Conservation (phyloP, 2,113 vertebrate genomes). For the Mesoclemmys tuberculata region DNA sequence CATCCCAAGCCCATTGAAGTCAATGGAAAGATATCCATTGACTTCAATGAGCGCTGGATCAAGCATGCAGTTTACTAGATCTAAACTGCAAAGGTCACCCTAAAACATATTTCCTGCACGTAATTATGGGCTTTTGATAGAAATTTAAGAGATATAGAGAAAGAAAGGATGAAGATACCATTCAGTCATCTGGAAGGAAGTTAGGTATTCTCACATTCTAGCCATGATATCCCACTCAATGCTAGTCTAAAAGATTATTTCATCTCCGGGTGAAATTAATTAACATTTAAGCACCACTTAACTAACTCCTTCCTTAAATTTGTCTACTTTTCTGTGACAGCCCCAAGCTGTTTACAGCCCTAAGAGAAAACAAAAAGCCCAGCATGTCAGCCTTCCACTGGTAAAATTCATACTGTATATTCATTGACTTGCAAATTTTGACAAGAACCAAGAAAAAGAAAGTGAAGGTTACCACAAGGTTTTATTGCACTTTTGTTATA, state of each 20-base stretch:
- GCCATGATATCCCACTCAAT: not conserved
- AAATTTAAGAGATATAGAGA: not conserved
- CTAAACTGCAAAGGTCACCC: not conserved
- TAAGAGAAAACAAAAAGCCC: not conserved
- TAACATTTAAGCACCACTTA: constrained; percentile 72
- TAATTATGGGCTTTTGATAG: not conserved
- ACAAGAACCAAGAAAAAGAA: not conserved
- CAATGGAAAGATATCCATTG: constrained; percentile 2
- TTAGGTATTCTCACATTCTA: not conserved
- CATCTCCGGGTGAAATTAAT: constrained; percentile 70
- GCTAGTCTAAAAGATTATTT: constrained; percentile 58
- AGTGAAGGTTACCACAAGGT: constrained; percentile 5
- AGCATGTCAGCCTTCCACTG: not conserved
- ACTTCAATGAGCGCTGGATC: not conserved
- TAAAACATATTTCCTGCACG: constrained; percentile 9
- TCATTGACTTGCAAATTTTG: constrained; percentile 57
- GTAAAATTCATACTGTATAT: not conserved
- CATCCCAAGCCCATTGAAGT: not conserved
- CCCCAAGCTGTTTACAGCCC: constrained; percentile 52
- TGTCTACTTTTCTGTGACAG: constrained; percentile 43
- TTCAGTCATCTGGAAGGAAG: not conserved
- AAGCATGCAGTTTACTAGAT: not conserved
- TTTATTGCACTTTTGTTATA: not conserved
- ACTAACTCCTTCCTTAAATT: constrained; percentile 63
- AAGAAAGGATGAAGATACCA: not conserved